Evolutionary conservation across 2,113 vertebrate genomes (phyloP).

Genomic region (Leuciscus idus): DNA sequence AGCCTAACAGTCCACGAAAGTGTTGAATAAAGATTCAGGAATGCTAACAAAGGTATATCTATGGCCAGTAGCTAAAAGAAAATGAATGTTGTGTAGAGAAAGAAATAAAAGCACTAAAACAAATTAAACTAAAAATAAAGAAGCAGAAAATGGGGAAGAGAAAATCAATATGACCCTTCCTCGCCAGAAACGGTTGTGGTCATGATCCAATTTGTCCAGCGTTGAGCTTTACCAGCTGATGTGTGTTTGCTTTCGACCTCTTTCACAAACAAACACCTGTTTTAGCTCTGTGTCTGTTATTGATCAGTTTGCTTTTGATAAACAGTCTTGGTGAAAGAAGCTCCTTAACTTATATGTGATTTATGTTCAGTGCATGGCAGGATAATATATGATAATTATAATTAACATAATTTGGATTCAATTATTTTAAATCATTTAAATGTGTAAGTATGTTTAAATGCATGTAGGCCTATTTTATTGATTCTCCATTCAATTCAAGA

Average conservation of each 20-base stretch:
- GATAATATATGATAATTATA: background rate
- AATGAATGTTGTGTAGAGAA: background rate
- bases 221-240: slow-evolving; percentile 20
- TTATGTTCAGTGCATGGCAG: background rate
- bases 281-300: slow-evolving; percentile 24
- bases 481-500: background rate
- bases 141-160: background rate
- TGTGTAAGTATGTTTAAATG: background rate
- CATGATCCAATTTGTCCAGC: slow-evolving; percentile 32
- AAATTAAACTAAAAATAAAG: slow-evolving; percentile 32
- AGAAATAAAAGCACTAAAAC: slow-evolving; percentile 13
- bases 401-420: background rate
- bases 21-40: background rate
- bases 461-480: background rate
- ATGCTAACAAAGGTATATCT: background rate
- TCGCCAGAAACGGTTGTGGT: slow-evolving; percentile 27
- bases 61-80: background rate
- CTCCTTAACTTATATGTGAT: background rate
- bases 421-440: background rate
- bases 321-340: background rate
- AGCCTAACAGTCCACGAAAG: background rate
- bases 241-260: slow-evolving; percentile 13
- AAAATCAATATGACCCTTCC: slow-evolving; percentile 31
- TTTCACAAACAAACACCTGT: slow-evolving; percentile 12
- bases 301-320: slow-evolving; percentile 25